phyloP scores from a whole-genome alignment of 2,113 vertebrate species.

The Gila orcuttii region DNA sequence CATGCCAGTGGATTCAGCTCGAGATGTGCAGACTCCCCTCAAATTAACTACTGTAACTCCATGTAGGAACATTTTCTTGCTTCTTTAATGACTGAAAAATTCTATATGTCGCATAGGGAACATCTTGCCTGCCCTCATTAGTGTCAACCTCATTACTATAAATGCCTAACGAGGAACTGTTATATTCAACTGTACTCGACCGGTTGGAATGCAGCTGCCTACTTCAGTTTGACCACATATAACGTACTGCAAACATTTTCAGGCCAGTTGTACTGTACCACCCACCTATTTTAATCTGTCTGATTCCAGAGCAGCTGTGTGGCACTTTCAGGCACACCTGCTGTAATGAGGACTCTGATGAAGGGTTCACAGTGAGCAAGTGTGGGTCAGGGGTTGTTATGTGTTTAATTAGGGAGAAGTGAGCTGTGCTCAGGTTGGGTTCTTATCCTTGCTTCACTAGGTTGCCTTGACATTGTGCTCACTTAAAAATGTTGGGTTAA shows the following conservation, averaged over 20 bases:
- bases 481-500: too few relatives aligned
- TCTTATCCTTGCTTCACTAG: neutral
- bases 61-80: conserved; percentile 27
- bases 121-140: conserved; percentile 21
- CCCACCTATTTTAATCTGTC: neutral
- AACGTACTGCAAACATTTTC: conserved; percentile 3
- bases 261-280: neutral
- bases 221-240: conserved; percentile 31
- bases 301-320: conserved; percentile 25
- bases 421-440: neutral
- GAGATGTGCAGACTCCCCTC: conserved; percentile 28
- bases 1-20: conserved; percentile 11
- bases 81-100: conserved; percentile 33
- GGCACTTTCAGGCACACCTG: conserved; percentile 8
- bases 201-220: neutral
- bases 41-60: conserved; percentile 13
- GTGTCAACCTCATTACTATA: conserved; percentile 32
- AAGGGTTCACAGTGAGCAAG: conserved; percentile 11
- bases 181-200: conserved; percentile 17
- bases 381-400: neutral
- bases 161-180: conserved; percentile 22
- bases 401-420: conserved; percentile 1
- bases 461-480: neutral
- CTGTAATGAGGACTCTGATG: neutral
- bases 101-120: conserved; percentile 6